These are phyloP conservation scores for Saccostrea glomerata DNA, from an alignment of 1,140 invertebrate species.

Conservation along the genomic window DNA sequence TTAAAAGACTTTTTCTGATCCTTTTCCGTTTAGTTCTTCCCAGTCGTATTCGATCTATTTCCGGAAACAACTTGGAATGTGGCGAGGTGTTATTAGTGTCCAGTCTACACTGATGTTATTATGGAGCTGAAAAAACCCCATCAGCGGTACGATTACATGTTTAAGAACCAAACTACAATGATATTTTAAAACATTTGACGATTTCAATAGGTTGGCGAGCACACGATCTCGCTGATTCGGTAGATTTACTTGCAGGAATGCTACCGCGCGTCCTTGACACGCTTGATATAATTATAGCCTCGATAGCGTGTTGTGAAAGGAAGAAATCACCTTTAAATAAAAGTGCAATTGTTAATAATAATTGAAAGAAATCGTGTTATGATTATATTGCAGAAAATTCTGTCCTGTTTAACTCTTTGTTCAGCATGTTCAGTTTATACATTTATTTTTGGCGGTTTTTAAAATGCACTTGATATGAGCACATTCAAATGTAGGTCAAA, in stretches of 20 bases:
- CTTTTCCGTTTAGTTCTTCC: not conserved
- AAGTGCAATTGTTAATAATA: too few species aligned
- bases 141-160: not conserved
- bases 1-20: not conserved
- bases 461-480: too few species aligned
- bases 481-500: too few species aligned
- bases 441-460: too few species aligned
- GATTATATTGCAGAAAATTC: too few species aligned
- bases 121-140: not conserved
- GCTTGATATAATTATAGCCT: not conserved
- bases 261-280: slow-evolving; percentile 19
- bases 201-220: not conserved
- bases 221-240: not conserved
- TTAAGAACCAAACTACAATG: not conserved
- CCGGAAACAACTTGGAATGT: slow-evolving; percentile 7
- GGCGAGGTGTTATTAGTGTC: not conserved
- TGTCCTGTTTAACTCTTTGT: too few species aligned
- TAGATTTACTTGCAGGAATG: slow-evolving; percentile 9
- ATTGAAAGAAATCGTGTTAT: too few species aligned
- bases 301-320: not conserved
- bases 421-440: too few species aligned
- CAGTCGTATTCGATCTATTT: slow-evolving; percentile 38
- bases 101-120: not conserved
- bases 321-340: too few species aligned
- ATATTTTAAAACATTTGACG: not conserved